These are phyloP conservation scores for Ceyx margarethae DNA, from an alignment of 2,113 vertebrate genomes.

Conservation along the genomic window DNA sequence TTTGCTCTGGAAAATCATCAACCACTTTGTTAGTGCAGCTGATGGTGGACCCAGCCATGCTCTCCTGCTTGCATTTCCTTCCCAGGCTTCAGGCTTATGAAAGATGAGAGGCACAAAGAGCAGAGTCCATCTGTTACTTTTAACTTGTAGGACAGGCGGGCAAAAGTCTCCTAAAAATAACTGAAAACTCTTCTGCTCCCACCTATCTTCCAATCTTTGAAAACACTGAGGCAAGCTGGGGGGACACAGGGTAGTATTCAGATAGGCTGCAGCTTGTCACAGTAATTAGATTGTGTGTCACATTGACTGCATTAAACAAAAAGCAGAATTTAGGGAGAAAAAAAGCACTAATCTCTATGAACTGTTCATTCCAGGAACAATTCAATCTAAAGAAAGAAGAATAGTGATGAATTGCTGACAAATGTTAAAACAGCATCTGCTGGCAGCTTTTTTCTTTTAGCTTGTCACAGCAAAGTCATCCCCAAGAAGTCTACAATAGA, in stretches of 20 bases:
- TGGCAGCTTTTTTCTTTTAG: constrained; percentile 11
- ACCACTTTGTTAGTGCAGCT: neutral
- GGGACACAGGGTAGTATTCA: accelerated
- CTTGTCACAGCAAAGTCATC: constrained; percentile 40
- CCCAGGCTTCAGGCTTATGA: constrained; percentile 15
- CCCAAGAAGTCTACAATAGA: neutral
- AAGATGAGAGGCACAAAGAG: neutral
- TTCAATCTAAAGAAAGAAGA: constrained; percentile 4
- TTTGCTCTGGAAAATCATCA: constrained; percentile 45
- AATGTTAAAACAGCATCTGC: constrained; percentile 26
- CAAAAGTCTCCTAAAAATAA: constrained; percentile 25
- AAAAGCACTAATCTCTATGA: neutral
- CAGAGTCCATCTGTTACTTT: constrained; percentile 5
- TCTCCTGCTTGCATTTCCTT: neutral
- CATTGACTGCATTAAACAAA: neutral
- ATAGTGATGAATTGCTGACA: neutral
- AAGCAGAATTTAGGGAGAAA: neutral
- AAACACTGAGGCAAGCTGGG: neutral
- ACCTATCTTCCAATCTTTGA: constrained; percentile 3
- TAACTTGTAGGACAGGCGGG: neutral
- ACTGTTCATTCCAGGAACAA: constrained; percentile 23
- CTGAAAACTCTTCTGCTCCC: neutral
- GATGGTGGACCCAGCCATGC: neutral
- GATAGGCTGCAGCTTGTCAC: neutral
- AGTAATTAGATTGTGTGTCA: neutral